phyloP scores from a whole-genome alignment of 2,113 vertebrate genomes.

The Lucifuga dentata region DNA sequence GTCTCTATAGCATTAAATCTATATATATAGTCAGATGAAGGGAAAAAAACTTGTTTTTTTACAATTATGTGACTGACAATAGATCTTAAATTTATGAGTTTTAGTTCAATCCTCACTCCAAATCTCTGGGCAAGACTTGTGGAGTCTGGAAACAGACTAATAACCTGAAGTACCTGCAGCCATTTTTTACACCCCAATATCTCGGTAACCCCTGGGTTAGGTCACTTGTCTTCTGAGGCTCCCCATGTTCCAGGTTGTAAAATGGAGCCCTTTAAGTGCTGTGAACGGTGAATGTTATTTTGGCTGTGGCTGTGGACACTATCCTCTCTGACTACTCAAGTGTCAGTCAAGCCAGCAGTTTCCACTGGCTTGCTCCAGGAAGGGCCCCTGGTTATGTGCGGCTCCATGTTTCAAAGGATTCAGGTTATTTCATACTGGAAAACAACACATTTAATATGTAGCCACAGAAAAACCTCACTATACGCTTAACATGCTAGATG shows the following conservation, averaged over 20 bases:
- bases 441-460: conserved; percentile 25
- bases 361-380: conserved; percentile 61
- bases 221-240: conserved; percentile 53
- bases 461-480: neutral
- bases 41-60: neutral
- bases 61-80: neutral
- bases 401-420: conserved; percentile 27
- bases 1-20: neutral
- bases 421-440: conserved; percentile 23
- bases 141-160: neutral
- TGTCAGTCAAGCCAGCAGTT: conserved; percentile 79
- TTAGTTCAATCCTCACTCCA: neutral
- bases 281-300: conserved; percentile 70
- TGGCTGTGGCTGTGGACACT: conserved; percentile 65
- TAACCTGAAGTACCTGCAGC: neutral
- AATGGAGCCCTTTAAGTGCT: conserved; percentile 60
- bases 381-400: conserved; percentile 38
- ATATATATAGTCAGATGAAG: neutral
- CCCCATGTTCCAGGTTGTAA: conserved; percentile 63
- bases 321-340: conserved; percentile 70
- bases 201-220: conserved; percentile 36
- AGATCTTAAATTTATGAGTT: neutral
- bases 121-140: too few species aligned
- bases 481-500: conserved; percentile 7
- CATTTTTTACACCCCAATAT: conserved; percentile 19